Evolutionary conservation across 2,888 invertebrate genomes (phyloP).

Genomic region (Drosophila falleni): DNA sequence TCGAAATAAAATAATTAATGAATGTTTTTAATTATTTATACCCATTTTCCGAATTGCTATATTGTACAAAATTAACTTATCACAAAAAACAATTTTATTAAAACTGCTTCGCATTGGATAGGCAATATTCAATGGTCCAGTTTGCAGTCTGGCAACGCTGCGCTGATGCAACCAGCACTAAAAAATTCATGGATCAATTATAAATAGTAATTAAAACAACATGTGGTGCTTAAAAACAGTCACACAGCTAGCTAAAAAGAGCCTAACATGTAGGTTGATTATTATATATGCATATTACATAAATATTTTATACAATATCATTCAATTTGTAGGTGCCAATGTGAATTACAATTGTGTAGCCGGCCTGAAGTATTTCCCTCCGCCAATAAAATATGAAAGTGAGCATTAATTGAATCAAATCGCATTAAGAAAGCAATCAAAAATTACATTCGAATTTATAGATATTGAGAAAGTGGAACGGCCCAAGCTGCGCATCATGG

Average conservation of each 20-base stretch:
- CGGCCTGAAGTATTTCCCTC: constrained; percentile 90
- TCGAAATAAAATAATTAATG: background rate
- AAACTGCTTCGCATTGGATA: too few relatives aligned
- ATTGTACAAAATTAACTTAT: background rate
- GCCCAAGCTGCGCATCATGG: constrained; percentile 89
- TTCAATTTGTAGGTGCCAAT: constrained; percentile 51
- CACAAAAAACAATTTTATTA: background rate
- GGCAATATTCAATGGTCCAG: background rate
- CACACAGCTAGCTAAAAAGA: constrained; percentile 54
- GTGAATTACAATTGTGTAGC: constrained; percentile 65
- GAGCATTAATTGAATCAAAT: constrained; percentile 69
- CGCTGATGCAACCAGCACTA: constrained; percentile 57
- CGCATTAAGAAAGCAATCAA: too few relatives aligned
- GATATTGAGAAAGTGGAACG: constrained; percentile 91
- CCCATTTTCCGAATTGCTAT: background rate
- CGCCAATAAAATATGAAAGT: constrained; percentile 90
- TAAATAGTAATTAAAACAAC: constrained; percentile 28
- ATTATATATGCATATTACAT: background rate
- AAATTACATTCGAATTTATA: constrained; percentile 73
- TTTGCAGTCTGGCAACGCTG: constrained; percentile 49
- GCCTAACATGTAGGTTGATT: constrained; percentile 41
- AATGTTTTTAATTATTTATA: background rate
- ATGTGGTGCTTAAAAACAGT: constrained; percentile 64
- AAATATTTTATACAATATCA: constrained; percentile 8
- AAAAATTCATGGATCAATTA: constrained; percentile 15